Evolutionary conservation across 1,140 invertebrate species (phyloP).

Genomic region (Bombyx mandarina): DNA sequence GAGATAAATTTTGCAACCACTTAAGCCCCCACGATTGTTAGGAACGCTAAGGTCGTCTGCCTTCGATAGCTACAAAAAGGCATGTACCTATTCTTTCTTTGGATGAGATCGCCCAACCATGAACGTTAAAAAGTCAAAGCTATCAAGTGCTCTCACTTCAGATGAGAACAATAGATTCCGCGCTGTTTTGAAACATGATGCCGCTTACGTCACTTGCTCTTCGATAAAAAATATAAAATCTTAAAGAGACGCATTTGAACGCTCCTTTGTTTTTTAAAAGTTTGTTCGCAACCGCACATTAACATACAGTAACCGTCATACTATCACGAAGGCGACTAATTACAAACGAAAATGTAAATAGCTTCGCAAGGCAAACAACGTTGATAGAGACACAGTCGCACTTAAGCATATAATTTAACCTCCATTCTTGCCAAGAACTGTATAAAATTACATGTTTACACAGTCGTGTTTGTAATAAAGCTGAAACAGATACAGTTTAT

Average conservation of each 20-base stretch:
- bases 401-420: neutral
- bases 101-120: neutral
- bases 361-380: conserved; percentile 5
- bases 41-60: no score
- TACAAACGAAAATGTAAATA: conserved; percentile 1
- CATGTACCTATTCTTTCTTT: no score
- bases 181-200: conserved; percentile 25
- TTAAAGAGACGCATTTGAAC: neutral
- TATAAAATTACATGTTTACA: no score
- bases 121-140: conserved; percentile 14
- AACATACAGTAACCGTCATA: conserved; percentile 6
- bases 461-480: neutral
- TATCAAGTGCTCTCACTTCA: conserved; percentile 21
- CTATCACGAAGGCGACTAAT: neutral
- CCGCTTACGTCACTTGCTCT: conserved; percentile 20
- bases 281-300: conserved; percentile 15
- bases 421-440: neutral
- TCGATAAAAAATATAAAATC: neutral
- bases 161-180: conserved; percentile 22
- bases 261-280: neutral
- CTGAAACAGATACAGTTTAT: conserved; percentile 4
- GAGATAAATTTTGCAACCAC: no score
- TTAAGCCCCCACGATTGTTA: no score
- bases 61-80: no score
- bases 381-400: neutral